These are phyloP conservation scores for Heterochromis multidens DNA, from an alignment of 2,113 vertebrate genomes.

Conservation along the genomic window DNA sequence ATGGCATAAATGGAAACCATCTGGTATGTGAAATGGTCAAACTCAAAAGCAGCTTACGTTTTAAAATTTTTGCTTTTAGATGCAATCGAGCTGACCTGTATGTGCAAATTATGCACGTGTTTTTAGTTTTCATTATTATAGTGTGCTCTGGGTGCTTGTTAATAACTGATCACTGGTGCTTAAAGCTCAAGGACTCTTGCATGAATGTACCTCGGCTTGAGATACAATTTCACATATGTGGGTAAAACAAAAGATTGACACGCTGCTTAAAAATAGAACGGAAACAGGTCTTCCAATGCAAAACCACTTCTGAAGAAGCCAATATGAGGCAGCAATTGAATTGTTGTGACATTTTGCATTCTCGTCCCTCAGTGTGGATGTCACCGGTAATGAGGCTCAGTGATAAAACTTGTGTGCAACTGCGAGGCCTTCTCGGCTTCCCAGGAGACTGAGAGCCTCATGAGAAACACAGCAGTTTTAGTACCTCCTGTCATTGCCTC, in stretches of 20 bases:
- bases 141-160: neutral
- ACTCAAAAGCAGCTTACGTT: neutral
- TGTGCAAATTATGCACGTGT: neutral
- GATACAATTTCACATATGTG: neutral
- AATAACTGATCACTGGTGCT: neutral
- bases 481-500: slow-evolving; percentile 29
- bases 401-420: slow-evolving; percentile 52
- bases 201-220: neutral
- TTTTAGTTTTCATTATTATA: neutral
- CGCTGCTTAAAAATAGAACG: slow-evolving; percentile 46
- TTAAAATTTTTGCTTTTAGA: neutral
- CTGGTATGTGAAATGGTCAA: neutral
- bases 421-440: slow-evolving; percentile 12
- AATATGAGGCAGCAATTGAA: slow-evolving; percentile 44
- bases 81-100: neutral
- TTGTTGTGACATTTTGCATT: slow-evolving; percentile 57
- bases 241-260: neutral
- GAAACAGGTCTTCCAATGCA: neutral
- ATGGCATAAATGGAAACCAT: neutral
- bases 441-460: slow-evolving; percentile 30
- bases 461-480: slow-evolving; percentile 26
- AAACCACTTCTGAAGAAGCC: neutral
- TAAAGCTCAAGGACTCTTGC: neutral
- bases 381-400: slow-evolving; percentile 59
- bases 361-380: slow-evolving; percentile 50